Evolutionary conservation across 1,140 invertebrate species (phyloP), one percentile per base, ranked within the genome.

Genomic region (Anoplophora glabripennis): DNA sequence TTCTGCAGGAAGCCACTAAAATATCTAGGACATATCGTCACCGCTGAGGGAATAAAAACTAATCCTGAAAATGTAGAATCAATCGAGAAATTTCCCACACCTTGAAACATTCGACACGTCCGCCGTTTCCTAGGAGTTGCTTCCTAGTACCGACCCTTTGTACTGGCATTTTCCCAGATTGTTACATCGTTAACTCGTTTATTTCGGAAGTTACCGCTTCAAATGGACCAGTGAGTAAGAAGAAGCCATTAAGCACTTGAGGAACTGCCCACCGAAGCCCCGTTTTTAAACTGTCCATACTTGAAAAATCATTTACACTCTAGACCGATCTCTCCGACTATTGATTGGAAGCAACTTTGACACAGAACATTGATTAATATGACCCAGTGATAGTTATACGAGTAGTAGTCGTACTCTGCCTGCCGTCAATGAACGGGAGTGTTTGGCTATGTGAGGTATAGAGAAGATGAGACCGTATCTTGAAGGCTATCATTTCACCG

Each of bases 381-480:
- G 67, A 74, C 36, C 42, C 53, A 37, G 73, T 72, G 0, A 67
- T 81, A 4, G 65, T 67, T 79, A 76, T 66, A 69, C 71, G n/a
- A n/a, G n/a, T n/a, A n/a, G n/a, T 8, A 77, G 76, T 56, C 40
- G 76, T n/a, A 56, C 59, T 7, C 53, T 81, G 12, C 47, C 49
- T 9, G 42, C 63, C 21, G 21, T 3, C 21, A 28, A 2, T 3
- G 21, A 28, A 28, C 21, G 21, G 5, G 21, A 28, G 5, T 28
- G 21, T 28, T 28, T 28, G 21, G 76, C 76, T 0, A 66, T 81
- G 1, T 71, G 66, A 60, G 72, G 70, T 2, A 63, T 81, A 0
- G 59, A 77, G 5, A 72, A 78, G 45, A 74, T 78, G 45, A 34
- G 67, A 14, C 58, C 61, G 14, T 82, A 76, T 67, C 44, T 82